Conservation (phyloP, 2,797 vertebrate genomes). For the Peromyscus melanophrys region DNA sequence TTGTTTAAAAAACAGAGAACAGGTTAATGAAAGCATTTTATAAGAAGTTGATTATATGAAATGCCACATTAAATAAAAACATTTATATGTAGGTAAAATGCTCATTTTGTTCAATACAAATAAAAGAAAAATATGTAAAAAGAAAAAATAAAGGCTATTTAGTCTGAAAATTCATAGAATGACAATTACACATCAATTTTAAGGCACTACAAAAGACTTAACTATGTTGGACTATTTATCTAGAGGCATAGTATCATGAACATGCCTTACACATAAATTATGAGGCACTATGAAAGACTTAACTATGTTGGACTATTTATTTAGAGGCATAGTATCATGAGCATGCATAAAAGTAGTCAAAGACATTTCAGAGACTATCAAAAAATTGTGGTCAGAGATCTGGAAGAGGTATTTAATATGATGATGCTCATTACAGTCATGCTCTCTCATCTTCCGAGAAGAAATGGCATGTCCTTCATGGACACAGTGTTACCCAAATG, state of each 20-base stretch:
- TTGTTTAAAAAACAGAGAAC: neutral
- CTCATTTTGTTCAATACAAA: neutral
- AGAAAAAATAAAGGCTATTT: neutral
- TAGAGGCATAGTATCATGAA: neutral
- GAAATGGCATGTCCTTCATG: neutral
- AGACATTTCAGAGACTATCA: constrained; percentile 16
- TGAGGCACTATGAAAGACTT: neutral
- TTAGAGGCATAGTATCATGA: neutral
- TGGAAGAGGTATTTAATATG: constrained; percentile 25
- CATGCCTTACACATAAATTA: neutral
- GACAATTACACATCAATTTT: neutral
- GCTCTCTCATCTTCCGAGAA: neutral
- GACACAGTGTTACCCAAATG: neutral
- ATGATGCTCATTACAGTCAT: neutral
- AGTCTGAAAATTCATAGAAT: neutral
- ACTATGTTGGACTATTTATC: constrained; percentile 10
- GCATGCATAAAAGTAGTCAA: neutral
- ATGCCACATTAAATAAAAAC: neutral
- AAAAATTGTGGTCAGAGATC: neutral
- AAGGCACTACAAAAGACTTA: neutral
- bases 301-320: neutral
- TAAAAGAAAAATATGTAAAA: neutral
- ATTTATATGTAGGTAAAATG: neutral
- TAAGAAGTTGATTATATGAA: neutral
- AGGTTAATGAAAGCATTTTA: neutral